Conservation (phyloP, 2,888 invertebrate genomes). For the Thereva nobilitata region DNA sequence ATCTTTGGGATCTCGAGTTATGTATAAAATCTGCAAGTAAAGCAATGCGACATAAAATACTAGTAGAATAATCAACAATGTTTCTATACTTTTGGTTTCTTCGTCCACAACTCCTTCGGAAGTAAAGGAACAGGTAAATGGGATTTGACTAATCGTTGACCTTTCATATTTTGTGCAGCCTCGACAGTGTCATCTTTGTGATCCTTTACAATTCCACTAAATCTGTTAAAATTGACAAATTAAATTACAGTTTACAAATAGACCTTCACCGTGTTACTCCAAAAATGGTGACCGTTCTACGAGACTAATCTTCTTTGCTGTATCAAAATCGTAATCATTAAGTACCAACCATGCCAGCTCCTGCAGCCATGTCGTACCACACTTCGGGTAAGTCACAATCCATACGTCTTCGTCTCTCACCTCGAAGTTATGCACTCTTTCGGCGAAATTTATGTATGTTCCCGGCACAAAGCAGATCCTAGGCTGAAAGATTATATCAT, state of each 20-base stretch:
- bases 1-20: conserved; percentile 85
- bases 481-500: background rate
- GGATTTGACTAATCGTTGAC: conserved; percentile 53
- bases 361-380: conserved; percentile 56
- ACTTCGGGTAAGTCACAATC: conserved; percentile 54
- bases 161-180: conserved; percentile 46
- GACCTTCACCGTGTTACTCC: conserved; percentile 46
- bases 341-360: conserved; percentile 54
- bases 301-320: conserved; percentile 50
- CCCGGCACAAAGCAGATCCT: background rate
- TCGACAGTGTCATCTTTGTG: background rate
- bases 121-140: conserved; percentile 53
- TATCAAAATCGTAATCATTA: conserved; percentile 51
- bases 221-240: conserved; percentile 1
- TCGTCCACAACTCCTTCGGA: conserved; percentile 53
- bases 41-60: background rate
- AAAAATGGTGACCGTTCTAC: conserved; percentile 53
- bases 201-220: background rate
- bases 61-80: background rate
- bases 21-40: conserved; percentile 70
- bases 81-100: conserved; percentile 50
- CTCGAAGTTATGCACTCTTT: conserved; percentile 49
- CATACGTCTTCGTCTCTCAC: conserved; percentile 54
- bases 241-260: conserved; percentile 10
- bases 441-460: conserved; percentile 37